Evolutionary conservation across 2,113 vertebrate species (phyloP).

Genomic region (Pluvianellus socialis): DNA sequence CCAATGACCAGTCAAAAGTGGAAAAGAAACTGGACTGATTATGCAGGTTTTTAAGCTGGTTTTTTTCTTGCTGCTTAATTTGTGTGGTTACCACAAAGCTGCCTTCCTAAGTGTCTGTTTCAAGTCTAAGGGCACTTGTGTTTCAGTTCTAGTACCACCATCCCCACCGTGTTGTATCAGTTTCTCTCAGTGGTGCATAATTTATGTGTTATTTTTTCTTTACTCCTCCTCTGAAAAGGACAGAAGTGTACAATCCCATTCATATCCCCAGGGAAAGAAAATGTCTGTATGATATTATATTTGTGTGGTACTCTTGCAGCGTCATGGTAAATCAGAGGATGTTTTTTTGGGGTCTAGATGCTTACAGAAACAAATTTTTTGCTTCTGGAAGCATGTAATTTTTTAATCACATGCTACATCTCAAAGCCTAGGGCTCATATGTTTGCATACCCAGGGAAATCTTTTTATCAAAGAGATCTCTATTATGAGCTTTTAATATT

Average conservation of each 20-base stretch:
- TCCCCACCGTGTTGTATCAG: not conserved
- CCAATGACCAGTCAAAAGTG: not conserved
- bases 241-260: not conserved
- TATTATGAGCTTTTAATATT: not conserved
- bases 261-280: not conserved
- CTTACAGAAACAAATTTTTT: not conserved
- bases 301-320: not conserved
- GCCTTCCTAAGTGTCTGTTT: not conserved
- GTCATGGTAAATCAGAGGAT: not conserved
- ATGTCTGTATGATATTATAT: not conserved
- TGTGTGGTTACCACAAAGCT: not conserved
- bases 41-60: not conserved
- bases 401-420: not conserved
- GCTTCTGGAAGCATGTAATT: not conserved
- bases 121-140: not conserved
- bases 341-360: not conserved
- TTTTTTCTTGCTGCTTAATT: not conserved
- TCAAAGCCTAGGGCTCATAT: not conserved
- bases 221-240: not conserved
- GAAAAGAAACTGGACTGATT: not conserved
- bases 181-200: not conserved
- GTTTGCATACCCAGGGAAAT: not conserved
- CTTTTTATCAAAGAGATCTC: not conserved
- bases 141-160: not conserved
- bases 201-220: not conserved